Evolutionary conservation across 2,797 vertebrate species (phyloP).

Genomic region (Synaphobranchus kaupii): DNA sequence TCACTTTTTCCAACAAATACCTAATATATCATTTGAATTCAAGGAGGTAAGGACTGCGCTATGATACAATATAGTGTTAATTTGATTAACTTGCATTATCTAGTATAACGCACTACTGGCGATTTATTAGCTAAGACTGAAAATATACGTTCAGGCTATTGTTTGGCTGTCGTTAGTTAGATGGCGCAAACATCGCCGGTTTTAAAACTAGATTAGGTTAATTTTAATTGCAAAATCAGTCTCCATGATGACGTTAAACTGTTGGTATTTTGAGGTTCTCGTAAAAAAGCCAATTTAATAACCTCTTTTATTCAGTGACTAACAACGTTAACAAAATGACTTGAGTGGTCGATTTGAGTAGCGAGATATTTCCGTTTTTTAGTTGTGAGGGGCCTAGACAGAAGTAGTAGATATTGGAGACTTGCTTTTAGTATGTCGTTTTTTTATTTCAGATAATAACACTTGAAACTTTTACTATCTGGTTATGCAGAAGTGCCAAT

Average conservation of each 20-base stretch:
- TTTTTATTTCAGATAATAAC: background rate
- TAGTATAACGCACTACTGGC: too few relatives aligned
- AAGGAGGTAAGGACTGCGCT: conserved; percentile 1
- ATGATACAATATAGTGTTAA: background rate
- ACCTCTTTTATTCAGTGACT: too few relatives aligned
- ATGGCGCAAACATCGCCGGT: background rate
- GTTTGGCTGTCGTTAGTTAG: background rate
- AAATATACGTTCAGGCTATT: background rate
- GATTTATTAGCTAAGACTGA: background rate
- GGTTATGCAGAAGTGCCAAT: too few relatives aligned
- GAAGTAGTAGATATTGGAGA: background rate
- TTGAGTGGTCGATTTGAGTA: background rate
- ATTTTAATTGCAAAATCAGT: background rate
- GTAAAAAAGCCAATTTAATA: too few relatives aligned
- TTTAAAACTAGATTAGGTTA: background rate
- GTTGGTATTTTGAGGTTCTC: background rate
- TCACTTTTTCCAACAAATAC: background rate
- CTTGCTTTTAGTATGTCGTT: background rate
- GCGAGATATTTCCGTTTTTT: background rate
- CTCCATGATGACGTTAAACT: background rate
- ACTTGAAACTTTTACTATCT: too few relatives aligned
- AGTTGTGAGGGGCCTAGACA: background rate
- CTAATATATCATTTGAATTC: background rate
- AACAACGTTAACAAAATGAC: too few relatives aligned
- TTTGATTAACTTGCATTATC: background rate